Evolutionary conservation across 2,888 invertebrate species (phyloP).

Genomic region (Cremastobaeus sp.): DNA sequence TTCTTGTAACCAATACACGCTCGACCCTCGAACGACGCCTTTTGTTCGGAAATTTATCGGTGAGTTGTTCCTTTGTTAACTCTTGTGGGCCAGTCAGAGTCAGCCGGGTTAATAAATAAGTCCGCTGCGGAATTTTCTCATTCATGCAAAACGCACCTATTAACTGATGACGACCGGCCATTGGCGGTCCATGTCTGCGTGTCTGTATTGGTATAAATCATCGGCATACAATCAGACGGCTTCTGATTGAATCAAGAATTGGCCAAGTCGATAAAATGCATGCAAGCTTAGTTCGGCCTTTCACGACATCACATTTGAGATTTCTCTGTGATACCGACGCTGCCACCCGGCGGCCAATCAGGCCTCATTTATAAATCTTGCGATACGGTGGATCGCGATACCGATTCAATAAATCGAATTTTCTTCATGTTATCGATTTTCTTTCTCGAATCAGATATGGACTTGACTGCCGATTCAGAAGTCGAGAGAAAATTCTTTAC

Average conservation of each 20-base stretch:
- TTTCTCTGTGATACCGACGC: constrained; percentile 26
- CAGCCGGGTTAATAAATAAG: too few species aligned
- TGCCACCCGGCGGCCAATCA: constrained; percentile 13
- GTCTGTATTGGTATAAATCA: constrained; percentile 24
- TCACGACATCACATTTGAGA: constrained; percentile 16
- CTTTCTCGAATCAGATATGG: background rate
- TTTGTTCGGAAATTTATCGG: too few species aligned
- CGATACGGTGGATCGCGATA: constrained; percentile 9
- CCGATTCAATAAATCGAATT: constrained; percentile 23
- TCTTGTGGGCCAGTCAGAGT: too few species aligned
- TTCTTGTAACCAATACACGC: too few species aligned
- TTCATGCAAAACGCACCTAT: constrained; percentile 28
- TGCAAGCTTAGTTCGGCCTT: constrained; percentile 9
- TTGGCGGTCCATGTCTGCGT: background rate
- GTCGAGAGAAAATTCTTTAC: background rate
- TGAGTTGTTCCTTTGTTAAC: too few species aligned
- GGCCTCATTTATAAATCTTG: constrained; percentile 23
- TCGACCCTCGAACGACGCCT: too few species aligned
- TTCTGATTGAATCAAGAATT: constrained; percentile 42
- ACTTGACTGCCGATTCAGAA: constrained; percentile 3
- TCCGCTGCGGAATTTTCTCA: constrained; percentile 26
- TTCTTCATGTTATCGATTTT: constrained; percentile 6
- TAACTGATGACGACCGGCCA: constrained; percentile 19
- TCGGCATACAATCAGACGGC: constrained; percentile 29
- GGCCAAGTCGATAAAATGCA: constrained; percentile 21